Base-by-base conservation (phyloP, 2,797 vertebrate genomes). In the Salarias fasciatus region DNA sequence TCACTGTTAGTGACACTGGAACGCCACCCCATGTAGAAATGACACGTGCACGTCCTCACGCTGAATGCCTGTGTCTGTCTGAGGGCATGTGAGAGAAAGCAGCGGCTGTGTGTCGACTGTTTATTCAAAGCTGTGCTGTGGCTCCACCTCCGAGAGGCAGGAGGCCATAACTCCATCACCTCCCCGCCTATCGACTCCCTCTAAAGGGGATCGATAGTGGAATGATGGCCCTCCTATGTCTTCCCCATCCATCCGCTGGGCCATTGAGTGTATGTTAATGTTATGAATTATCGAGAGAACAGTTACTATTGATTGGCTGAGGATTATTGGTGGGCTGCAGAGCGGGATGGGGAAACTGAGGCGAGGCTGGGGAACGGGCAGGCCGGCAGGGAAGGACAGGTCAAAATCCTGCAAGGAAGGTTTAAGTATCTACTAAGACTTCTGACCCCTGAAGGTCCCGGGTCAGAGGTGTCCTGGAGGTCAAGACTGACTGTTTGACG, bases 271-370 rank as follows among this genome's bases (percentile, higher is more conserved):
- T 92, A 94, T 93, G 93, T 93, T 94, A 94, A 94, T 94, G 91
- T 94, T 94, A 93, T 94, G 93, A 93, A 94, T 94, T 94, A 94
- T 94, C 91, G 92, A 93, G 91, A 92, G 92, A 93, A 92, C 90
- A 90, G 92, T 93, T 92, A 92, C 90, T 94, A 94, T 94, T 92
- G 93, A 94, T 93, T 89, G 88, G 84, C 68, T 65, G 85, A 62
- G 88, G 91, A 94, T 93, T 93, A 92, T 92, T 91, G 91, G 88
- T 88, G 88, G 88, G 87, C 80, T 76, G 79, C 72, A 53, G 78
- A 70, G 81, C 43, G 37, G 75, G 57, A 69, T 56, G 71, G 63
- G 77, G 63, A 72, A 75, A 65, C 50, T 1, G 49, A 73, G 76
- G 63, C 18, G 46, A 63, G 42, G 58, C 37, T 49, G 65, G 59